Percentiles rank a stretch among this genome's conserved stretches.
Conservation (phyloP, 2,797 vertebrate species). For the Macrochelys suwanniensis region DNA sequence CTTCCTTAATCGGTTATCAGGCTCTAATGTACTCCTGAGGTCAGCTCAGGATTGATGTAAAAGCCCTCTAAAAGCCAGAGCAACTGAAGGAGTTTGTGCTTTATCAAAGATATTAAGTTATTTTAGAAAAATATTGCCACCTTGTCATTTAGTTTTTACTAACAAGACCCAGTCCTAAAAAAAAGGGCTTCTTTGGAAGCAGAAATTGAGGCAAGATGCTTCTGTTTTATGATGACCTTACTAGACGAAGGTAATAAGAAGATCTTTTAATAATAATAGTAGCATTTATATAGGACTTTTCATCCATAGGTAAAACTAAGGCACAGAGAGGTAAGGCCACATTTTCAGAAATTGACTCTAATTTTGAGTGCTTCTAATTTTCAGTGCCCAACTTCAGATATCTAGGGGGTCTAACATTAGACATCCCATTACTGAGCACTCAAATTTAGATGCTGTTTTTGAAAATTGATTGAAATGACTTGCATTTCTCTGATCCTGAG, state of each 20-base stretch:
- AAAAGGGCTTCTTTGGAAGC: background rate
- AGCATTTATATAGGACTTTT: background rate
- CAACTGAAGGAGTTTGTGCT: background rate
- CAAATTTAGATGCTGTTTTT: background rate
- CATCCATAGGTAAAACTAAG: background rate
- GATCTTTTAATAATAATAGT: background rate
- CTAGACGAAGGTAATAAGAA: background rate
- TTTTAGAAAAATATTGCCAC: background rate
- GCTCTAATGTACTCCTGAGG: background rate
- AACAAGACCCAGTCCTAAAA: background rate
- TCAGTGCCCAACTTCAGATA: background rate
- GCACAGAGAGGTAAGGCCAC: background rate
- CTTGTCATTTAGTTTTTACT: background rate
- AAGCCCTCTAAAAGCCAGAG: slow-evolving; percentile 5
- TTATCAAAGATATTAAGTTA: background rate
- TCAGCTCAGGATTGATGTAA: background rate
- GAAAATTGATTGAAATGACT: background rate
- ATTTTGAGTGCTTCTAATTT: background rate
- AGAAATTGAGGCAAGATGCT: background rate
- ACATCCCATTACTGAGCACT: background rate
- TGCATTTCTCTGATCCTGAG: background rate
- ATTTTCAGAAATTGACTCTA: background rate
- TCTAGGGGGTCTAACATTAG: too few species aligned
- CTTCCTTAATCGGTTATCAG: background rate
- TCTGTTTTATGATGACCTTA: background rate